phyloP scores from a whole-genome alignment of 2,797 vertebrate genomes.

The Scyliorhinus canicula region DNA sequence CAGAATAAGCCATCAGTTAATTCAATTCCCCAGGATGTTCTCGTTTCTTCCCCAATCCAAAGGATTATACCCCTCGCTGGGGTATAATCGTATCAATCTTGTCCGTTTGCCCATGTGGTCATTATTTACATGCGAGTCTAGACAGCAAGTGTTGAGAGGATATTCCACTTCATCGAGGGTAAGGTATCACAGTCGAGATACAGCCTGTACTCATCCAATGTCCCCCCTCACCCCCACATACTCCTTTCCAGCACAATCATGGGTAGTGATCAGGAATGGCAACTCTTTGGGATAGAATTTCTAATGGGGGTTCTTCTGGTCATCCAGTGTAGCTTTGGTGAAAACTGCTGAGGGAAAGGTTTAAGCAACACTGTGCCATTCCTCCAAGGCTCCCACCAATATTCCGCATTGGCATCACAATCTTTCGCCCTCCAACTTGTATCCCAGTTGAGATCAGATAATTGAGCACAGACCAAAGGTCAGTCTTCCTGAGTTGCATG shows the following conservation, averaged over 20 bases:
- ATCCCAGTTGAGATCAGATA: too few relatives aligned
- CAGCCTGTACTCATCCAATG: not conserved
- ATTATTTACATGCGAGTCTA: not conserved
- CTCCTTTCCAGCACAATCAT: not conserved
- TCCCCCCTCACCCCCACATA: not conserved
- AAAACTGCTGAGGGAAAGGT: not conserved
- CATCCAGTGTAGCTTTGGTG: not conserved
- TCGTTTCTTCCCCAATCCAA: not conserved
- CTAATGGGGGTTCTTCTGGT: not conserved
- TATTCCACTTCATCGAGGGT: not conserved
- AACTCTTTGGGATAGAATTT: not conserved
- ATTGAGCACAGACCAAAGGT: too few relatives aligned
- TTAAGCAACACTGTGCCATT: not conserved
- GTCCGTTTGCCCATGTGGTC: not conserved
- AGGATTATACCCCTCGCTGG: too few relatives aligned
- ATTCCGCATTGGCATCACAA: not conserved
- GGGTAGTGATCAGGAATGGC: not conserved
- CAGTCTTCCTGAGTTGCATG: not conserved
- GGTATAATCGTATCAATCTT: not conserved
- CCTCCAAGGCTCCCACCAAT: not conserved
- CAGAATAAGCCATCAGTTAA: slow-evolving; percentile 30
- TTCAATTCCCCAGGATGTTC: not conserved
- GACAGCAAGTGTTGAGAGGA: not conserved
- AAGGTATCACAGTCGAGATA: not conserved
- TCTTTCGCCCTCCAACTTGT: not conserved